Evolutionary conservation across 2,888 invertebrate species (phyloP).

Genomic region (Brenthis ino): DNA sequence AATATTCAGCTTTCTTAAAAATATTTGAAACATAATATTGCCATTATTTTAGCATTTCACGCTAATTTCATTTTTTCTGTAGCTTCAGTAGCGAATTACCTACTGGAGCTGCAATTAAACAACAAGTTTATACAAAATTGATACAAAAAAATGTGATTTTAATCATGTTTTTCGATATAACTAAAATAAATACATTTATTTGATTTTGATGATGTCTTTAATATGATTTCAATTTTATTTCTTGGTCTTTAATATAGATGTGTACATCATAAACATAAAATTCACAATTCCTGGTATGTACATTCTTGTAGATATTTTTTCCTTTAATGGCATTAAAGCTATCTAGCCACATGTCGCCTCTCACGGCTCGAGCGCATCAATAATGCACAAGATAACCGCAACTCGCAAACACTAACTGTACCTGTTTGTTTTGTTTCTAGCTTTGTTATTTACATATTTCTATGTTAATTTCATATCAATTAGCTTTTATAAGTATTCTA

Average conservation of each 20-base stretch:
- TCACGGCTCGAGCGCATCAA: constrained; percentile 22
- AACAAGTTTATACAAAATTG: too few relatives aligned
- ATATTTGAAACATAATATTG: too few relatives aligned
- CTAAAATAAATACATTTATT: background rate
- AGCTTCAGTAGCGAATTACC: too few relatives aligned
- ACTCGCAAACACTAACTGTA: constrained; percentile 10
- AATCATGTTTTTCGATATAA: background rate
- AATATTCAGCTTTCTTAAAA: too few relatives aligned
- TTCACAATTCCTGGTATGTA: background rate
- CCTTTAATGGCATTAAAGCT: background rate
- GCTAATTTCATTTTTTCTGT: too few relatives aligned
- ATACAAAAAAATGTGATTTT: background rate
- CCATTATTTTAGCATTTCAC: too few relatives aligned
- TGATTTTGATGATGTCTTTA: too few relatives aligned
- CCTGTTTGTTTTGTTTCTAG: constrained; percentile 9
- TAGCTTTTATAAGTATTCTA: too few relatives aligned
- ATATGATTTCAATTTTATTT: too few relatives aligned
- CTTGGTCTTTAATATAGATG: too few relatives aligned
- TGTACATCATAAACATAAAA: background rate
- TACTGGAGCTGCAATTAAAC: too few relatives aligned
- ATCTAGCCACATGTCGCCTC: constrained; percentile 21
- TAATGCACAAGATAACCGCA: constrained; percentile 22
- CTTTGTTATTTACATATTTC: background rate
- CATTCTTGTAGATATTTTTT: constrained; percentile 13
- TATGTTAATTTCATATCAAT: background rate